Evolutionary conservation across 2,888 invertebrate genomes (phyloP).

Genomic region (Lagria hirta): DNA sequence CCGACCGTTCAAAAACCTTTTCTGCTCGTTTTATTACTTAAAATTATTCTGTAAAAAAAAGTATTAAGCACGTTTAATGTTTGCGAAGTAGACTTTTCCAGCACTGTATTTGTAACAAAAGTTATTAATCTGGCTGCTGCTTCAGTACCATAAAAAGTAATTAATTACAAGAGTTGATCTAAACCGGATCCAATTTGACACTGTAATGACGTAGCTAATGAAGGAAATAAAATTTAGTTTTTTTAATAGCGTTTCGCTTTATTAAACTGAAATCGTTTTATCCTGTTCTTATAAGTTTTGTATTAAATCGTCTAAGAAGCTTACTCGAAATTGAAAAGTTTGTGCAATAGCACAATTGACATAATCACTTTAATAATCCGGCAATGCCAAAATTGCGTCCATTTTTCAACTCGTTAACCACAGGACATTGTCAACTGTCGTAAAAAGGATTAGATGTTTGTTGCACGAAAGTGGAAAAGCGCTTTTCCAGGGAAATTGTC

Average conservation of each 20-base stretch:
- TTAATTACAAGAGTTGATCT: no score
- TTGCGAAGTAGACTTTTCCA: no score
- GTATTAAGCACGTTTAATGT: no score
- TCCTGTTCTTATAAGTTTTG: background rate
- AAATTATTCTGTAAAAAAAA: background rate
- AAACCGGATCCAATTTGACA: background rate
- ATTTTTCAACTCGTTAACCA: conserved; percentile 12
- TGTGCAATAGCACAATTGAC: background rate
- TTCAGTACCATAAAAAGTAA: no score
- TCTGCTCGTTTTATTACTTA: background rate
- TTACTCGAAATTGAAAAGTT: background rate
- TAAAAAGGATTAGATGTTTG: conserved; percentile 12
- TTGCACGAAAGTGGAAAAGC: conserved; percentile 9
- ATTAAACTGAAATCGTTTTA: no score
- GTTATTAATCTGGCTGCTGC: no score
- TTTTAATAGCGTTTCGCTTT: no score
- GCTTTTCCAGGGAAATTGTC: conserved; percentile 8
- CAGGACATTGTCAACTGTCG: conserved; percentile 6
- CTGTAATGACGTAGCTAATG: background rate
- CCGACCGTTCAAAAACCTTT: no score
- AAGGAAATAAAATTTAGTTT: background rate
- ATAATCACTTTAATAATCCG: conserved; percentile 6
- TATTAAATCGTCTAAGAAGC: background rate
- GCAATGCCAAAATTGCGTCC: background rate
- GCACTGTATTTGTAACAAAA: no score